Base-by-base conservation (phyloP, 2,888 invertebrate genomes). In the Epicampocera succincta region DNA sequence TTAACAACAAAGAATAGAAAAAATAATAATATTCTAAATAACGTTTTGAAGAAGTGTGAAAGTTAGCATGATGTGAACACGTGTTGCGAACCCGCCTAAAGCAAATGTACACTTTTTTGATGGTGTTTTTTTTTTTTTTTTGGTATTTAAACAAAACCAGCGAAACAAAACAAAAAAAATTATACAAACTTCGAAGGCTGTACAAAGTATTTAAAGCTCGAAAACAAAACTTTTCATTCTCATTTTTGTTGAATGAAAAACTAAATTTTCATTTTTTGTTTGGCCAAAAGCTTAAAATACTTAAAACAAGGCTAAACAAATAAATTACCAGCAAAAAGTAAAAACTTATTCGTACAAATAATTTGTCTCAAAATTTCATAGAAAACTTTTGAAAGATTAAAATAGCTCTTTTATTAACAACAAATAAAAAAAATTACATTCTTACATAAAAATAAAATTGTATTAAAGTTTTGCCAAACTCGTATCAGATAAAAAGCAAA, bases 261-360 rank as follows among this genome's bases (percentile, higher is more conserved):
- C 1, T 25, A 42, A 42, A 5, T 4, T 63, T 44, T 73, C n/a
- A n/a, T 25, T 52, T 72, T 61, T 13, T 74, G 17, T 52, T 60
- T 52, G 25, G 21, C 21, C 58, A 65, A 61, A 44, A 46, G 61
- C 68, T 60, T 61, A 69, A 9, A 61, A 46, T 69, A 69, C 61
- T 76, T 69, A 48, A 69, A 54, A 69, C 56, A 46, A 54, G 63
- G 46, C 61, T 56, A 54, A 76, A 63, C 46, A 69, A 76, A 69
- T 69, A 69, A 76, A 54, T 48, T 54, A 15, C 46, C 54, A 69
- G n/a, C 15, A 9, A 38, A 46, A 52, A 69, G 54, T 42, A 56
- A n/a, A 29, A 15, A 17, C 29, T 25, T 17, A 6, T 25, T 42
- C 29, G 12, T 38, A n/a, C 17, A 61, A 40, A 60, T 25, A 69